Evolutionary conservation across 2,797 vertebrate species (phyloP), one percentile per base, ranked within the genome.

Genomic region (Molossus molossus): DNA sequence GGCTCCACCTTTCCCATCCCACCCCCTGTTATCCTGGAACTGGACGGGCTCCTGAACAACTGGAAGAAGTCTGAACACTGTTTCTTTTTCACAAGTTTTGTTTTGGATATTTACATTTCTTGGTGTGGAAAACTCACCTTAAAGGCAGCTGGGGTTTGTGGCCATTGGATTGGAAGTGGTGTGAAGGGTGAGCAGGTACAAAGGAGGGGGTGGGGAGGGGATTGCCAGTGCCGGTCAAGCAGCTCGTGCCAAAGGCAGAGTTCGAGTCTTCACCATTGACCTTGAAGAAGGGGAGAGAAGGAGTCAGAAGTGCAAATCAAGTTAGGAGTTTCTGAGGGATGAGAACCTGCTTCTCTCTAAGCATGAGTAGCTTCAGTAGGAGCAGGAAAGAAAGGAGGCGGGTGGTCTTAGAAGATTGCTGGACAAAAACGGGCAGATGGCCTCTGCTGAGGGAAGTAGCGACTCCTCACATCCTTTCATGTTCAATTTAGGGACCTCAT

Each of bases 51-150:
- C 97, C 96, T 25, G 82, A 81, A 79, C 97, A 96, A 97, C 98
- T 95, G 96, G 96, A 97, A 98, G 98, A 98, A 97, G 98, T 98
- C 98, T 83, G 3, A 96, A 98, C 98, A 97, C 98, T 98, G 96
- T 97, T 97, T 90, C 69, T 29, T 97, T 98, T 90, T 55, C 55
- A 97, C 75, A 97, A 96, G 87, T 95, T 98, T 97, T 97, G 37
- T 48, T 91, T 97, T 92, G 97, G 64, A 87, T 70, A 80, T 96
- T 33, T 33, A 27, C 3, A n/a, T 94, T 95, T 96, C 93, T 91
- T 23, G 83, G 95, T 94, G 84, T 97, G 97, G 96, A 97, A 97
- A 95, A 94, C 72, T 91, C 95, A 90, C 76, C 60, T 93, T 67
- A 65, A 53, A 91, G 96, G 90, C 96, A 94, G 94, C 97, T 91